Evolutionary conservation across 2,113 vertebrate genomes (phyloP).

Genomic region (Colius striatus): DNA sequence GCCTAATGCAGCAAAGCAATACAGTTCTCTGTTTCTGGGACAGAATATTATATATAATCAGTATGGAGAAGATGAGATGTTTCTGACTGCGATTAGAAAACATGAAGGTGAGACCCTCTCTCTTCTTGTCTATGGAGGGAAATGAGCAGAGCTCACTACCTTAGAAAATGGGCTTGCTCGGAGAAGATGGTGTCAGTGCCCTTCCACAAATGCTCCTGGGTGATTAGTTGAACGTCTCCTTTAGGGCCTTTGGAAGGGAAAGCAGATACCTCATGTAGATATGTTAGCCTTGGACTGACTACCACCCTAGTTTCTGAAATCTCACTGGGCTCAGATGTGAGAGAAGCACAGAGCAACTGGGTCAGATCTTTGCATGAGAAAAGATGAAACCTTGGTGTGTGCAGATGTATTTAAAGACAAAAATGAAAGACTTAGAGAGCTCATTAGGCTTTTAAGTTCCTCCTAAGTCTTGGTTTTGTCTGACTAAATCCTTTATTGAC

Average conservation of each 20-base stretch:
- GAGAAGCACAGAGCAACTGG: not conserved
- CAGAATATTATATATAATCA: not conserved
- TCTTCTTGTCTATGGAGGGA: not conserved
- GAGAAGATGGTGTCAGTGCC: not conserved
- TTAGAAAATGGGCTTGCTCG: not conserved
- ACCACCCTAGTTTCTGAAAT: not conserved
- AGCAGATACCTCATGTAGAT: not conserved
- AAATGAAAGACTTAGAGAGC: not conserved
- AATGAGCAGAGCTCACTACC: not conserved
- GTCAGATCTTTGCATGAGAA: not conserved
- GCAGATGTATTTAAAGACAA: not conserved
- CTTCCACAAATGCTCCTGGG: not conserved
- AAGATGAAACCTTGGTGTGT: not conserved
- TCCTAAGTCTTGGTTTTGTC: conserved; percentile 7
- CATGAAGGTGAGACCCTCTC: not conserved
- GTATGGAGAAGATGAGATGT: not conserved
- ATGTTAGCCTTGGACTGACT: not conserved
- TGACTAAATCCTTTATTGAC: conserved; percentile 9
- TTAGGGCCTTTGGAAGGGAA: not conserved
- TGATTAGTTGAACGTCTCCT: not conserved
- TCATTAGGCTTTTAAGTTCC: conserved; percentile 19
- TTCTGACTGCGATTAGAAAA: not conserved
- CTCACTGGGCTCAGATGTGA: not conserved
- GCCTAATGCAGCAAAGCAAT: not conserved
- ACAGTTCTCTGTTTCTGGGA: not conserved